These are phyloP conservation scores for Slavum lentiscoides DNA, from an alignment of 2,888 invertebrate genomes.

Conservation along the genomic window DNA sequence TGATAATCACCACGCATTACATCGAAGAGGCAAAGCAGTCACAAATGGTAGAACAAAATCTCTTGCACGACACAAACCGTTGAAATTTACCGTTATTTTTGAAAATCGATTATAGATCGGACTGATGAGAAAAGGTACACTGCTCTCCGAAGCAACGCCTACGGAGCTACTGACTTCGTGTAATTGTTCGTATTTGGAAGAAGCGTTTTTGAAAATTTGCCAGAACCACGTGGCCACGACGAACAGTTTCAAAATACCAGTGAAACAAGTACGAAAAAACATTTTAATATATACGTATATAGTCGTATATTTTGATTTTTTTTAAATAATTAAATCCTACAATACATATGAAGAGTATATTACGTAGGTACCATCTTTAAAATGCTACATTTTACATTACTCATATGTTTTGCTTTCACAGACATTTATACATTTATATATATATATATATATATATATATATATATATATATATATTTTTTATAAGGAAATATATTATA, in stretches of 20 bases:
- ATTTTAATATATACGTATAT: too few species aligned
- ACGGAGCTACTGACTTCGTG: constrained; percentile 59
- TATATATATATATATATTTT: too few species aligned
- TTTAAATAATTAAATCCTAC: too few species aligned
- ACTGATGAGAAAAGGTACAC: constrained; percentile 63
- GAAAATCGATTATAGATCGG: constrained; percentile 60
- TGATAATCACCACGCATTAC: constrained; percentile 55
- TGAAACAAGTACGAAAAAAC: constrained; percentile 31
- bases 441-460: too few species aligned
- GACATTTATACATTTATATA: too few species aligned
- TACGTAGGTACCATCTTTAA: too few species aligned
- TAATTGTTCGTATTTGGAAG: constrained; percentile 61
- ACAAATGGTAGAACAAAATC: constrained; percentile 56
- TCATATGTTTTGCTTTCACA: too few species aligned
- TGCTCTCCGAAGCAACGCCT: constrained; percentile 63
- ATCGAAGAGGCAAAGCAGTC: constrained; percentile 57
- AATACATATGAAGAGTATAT: too few species aligned
- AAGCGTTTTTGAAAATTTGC: constrained; percentile 63
- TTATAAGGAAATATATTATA: too few species aligned
- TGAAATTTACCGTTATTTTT: neutral
- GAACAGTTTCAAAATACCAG: constrained; percentile 40
- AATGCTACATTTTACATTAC: too few species aligned
- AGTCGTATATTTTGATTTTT: too few species aligned
- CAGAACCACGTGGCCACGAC: constrained; percentile 55
- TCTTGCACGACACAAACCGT: neutral